Conservation (phyloP, 1,140 invertebrate genomes). For the Schlechtendalia chinensis region DNA sequence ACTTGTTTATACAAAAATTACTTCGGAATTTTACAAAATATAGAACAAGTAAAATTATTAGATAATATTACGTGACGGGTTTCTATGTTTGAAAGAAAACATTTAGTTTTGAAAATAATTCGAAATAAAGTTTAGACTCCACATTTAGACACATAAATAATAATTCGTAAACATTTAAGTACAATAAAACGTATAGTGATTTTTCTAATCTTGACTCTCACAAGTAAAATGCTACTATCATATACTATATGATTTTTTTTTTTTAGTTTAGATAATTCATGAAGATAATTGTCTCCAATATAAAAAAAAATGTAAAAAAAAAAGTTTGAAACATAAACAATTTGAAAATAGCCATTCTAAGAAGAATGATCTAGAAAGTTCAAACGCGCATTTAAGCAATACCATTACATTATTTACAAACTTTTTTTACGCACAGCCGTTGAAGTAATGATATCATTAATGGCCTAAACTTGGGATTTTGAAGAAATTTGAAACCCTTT, state of each 20-base stretch:
- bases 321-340: constrained; percentile 27
- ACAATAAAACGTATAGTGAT: neutral
- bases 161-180: neutral
- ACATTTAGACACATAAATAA: neutral
- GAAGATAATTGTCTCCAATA: constrained; percentile 26
- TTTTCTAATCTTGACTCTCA: neutral
- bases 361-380: constrained; percentile 29
- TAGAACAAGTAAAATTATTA: too few species aligned
- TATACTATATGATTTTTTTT: neutral
- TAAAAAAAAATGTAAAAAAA: constrained; percentile 19
- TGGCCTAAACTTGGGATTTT: constrained; percentile 15
- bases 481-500: constrained; percentile 31
- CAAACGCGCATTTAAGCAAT: constrained; percentile 30
- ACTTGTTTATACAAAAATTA: too few species aligned
- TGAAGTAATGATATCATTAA: constrained; percentile 37
- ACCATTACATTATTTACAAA: constrained; percentile 45
- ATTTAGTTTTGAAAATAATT: neutral
- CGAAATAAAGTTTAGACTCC: neutral
- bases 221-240: neutral
- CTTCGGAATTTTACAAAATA: too few species aligned
- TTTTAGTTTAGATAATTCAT: constrained; percentile 8
- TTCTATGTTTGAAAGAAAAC: too few species aligned
- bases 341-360: constrained; percentile 19
- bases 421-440: constrained; percentile 28
- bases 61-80: too few species aligned